Percentiles rank a stretch among this genome's conserved stretches.
These are phyloP conservation scores for Macrotrachela quadricornifera DNA, from an alignment of 1,140 invertebrate species.

Conservation along the genomic window DNA sequence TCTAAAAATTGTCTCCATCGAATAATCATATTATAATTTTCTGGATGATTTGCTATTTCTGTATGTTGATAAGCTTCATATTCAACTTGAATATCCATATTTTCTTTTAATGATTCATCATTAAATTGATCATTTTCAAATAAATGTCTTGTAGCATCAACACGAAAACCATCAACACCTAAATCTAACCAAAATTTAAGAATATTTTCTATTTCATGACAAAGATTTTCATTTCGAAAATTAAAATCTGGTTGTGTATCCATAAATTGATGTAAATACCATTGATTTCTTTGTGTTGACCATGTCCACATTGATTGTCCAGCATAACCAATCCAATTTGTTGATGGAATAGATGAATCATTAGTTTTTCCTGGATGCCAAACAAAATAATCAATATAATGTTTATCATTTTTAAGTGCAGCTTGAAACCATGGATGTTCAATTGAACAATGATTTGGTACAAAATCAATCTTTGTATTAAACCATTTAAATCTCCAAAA, in stretches of 20 bases:
- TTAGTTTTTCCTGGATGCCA: constrained; percentile 36
- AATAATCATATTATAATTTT: constrained; percentile 35
- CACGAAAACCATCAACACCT: constrained; percentile 23
- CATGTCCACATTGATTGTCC: constrained; percentile 45
- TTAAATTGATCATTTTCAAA: constrained; percentile 20
- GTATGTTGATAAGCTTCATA: constrained; percentile 29
- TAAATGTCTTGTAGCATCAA: constrained; percentile 17
- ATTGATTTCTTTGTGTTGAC: constrained; percentile 41
- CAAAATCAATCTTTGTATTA: constrained; percentile 42
- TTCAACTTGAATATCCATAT: neutral
- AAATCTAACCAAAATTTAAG: constrained; percentile 21
- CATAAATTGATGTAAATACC: constrained; percentile 50
- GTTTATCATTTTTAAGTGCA: constrained; percentile 37
- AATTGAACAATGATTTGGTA: constrained; percentile 61
- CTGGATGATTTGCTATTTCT: constrained; percentile 39
- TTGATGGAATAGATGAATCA: constrained; percentile 36
- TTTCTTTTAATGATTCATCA: constrained; percentile 3
- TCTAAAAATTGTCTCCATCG: constrained; percentile 16
- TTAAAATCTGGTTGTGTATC: constrained; percentile 52
- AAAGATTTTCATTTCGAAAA: constrained; percentile 39
- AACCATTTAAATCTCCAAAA: constrained; percentile 47
- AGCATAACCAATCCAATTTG: constrained; percentile 54
- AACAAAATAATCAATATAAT: constrained; percentile 50
- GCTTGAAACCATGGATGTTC: constrained; percentile 52
- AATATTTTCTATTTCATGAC: constrained; percentile 37